Conservation (phyloP, 2,113 vertebrate species). For the Micronycteris hirsuta region DNA sequence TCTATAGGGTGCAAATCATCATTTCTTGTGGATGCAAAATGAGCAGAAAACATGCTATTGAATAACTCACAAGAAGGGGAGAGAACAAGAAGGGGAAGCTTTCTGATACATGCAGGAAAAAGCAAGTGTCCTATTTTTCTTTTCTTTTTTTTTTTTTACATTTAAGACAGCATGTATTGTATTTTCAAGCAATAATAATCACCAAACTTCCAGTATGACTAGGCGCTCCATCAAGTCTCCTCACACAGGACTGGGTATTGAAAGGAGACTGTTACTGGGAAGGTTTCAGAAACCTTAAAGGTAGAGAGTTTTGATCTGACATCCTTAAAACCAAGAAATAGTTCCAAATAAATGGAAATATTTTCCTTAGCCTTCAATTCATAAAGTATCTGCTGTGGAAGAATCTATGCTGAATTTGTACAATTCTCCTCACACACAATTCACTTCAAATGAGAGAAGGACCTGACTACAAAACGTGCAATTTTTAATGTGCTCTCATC, state of each 20-base stretch:
- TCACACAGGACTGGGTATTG: background rate
- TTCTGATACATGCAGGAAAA: background rate
- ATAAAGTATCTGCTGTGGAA: slow-evolving; percentile 34
- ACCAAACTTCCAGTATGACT: background rate
- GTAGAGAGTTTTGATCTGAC: background rate
- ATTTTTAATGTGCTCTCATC: slow-evolving; percentile 25
- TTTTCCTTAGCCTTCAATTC: background rate
- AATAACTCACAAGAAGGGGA: background rate
- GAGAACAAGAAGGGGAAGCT: background rate
- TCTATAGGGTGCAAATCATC: background rate
- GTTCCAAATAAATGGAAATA: background rate
- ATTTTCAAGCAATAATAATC: background rate
- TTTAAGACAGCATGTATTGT: background rate
- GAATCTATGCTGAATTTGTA: background rate
- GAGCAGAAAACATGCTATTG: background rate
- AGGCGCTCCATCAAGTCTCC: background rate
- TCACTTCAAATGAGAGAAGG: background rate
- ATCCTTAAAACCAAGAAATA: background rate
- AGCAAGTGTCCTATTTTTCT: background rate
- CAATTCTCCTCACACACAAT: slow-evolving; percentile 42
- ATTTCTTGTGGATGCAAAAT: background rate
- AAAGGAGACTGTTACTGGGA: background rate
- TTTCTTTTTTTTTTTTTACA: background rate
- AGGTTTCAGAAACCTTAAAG: background rate
- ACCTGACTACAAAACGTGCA: background rate